Conservation (phyloP, 1,140 invertebrate species). For the Brachionus sp. region DNA sequence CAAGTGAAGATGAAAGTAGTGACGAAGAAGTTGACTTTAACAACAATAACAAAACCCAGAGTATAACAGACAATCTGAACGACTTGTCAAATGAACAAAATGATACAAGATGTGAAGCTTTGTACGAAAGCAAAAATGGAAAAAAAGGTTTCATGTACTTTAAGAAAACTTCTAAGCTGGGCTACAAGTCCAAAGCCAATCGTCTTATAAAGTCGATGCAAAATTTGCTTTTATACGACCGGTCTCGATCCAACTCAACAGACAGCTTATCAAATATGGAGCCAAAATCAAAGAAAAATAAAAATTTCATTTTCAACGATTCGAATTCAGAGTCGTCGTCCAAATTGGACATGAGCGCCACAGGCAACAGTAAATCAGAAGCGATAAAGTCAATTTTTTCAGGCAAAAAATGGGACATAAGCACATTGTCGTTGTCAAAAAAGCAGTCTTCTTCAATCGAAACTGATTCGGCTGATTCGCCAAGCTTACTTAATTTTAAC, state of each 20-base stretch:
- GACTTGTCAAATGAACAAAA: not conserved
- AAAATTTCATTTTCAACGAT: not conserved
- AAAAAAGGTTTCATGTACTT: conserved; percentile 4
- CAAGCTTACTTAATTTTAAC: not conserved
- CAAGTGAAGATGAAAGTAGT: conserved; percentile 6
- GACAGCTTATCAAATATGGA: conserved; percentile 22
- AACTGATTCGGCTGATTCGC: not conserved
- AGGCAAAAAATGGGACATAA: conserved; percentile 15
- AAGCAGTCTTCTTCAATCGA: not conserved
- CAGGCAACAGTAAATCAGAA: not conserved
- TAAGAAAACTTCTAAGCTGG: conserved; percentile 8
- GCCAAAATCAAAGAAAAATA: not conserved
- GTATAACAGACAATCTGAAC: not conserved
- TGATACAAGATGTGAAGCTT: not conserved
- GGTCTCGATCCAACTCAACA: conserved; percentile 32
- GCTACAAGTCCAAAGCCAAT: conserved; percentile 1
- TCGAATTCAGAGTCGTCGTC: not conserved
- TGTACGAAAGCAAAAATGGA: not conserved
- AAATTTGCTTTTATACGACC: conserved; percentile 23
- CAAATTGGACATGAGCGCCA: not conserved
- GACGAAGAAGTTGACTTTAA: conserved; percentile 37
- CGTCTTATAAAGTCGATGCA: conserved; percentile 35
- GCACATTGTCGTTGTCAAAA: not conserved
- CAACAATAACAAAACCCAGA: not conserved
- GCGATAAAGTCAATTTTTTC: not conserved